Percentiles rank a stretch among this genome's conserved stretches.
phyloP scores from a whole-genome alignment of 2,113 vertebrate genomes.

The Corydoras maculifer region DNA sequence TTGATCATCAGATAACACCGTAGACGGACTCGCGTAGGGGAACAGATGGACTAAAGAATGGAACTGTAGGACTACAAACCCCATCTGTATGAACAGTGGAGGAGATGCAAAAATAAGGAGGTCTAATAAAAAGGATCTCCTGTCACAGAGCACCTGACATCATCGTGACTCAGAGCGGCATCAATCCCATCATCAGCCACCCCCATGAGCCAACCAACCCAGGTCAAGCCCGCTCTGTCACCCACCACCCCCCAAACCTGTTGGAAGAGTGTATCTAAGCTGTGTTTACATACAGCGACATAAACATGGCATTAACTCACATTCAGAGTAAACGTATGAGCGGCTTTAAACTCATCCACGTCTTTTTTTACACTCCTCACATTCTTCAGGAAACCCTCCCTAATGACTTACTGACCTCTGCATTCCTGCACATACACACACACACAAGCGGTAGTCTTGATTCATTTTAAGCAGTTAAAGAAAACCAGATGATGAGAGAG shows the following conservation, averaged over 20 bases:
- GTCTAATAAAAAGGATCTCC: no score
- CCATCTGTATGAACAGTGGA: no score
- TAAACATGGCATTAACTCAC: background rate
- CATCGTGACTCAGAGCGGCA: background rate
- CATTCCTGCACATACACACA: slow-evolving; percentile 30
- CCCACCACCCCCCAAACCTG: slow-evolving; percentile 16
- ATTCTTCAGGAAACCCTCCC: slow-evolving; percentile 20
- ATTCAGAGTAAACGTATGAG: slow-evolving; percentile 25
- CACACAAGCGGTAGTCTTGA: slow-evolving; percentile 17
- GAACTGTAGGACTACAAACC: no score
- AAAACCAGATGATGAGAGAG: slow-evolving; percentile 30
- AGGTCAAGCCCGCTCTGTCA: background rate
- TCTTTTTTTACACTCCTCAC: slow-evolving; percentile 1
- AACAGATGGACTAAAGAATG: no score
- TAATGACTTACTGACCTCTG: slow-evolving; percentile 16
- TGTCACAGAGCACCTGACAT: background rate
- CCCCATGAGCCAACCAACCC: background rate
- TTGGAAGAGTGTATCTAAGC: background rate
- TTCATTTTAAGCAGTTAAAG: slow-evolving; percentile 23
- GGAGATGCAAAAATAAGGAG: no score
- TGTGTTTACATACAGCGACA: background rate
- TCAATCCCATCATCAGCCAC: background rate
- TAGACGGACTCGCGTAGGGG: no score
- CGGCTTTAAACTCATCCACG: background rate
- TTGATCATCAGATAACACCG: background rate